Base-by-base conservation (phyloP, 2,797 vertebrate species). In the Sebastolobus altivelis region DNA sequence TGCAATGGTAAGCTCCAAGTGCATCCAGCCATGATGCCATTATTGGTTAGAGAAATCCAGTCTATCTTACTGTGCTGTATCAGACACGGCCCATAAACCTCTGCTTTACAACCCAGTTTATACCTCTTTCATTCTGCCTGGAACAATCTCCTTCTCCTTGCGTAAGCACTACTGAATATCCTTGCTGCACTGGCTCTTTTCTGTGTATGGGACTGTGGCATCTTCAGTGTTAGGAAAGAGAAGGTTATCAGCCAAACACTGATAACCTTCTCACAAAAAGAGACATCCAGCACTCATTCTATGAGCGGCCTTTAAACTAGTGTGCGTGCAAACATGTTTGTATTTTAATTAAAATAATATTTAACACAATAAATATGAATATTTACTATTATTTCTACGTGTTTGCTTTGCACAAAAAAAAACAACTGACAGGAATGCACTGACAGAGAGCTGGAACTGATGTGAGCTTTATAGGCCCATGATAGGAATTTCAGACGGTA, bases 91-190 rank as follows among this genome's bases (percentile, higher is more conserved):
- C 77, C 80, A 93, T 94, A 93, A 94, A 94, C 38, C 61, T 76
- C 71, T 37, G 80, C 80, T 92, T 94, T 92, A 92, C 86, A 83
- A 72, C 91, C 78, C 63, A 71, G 67, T 93, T 94, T 85, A 92
- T 82, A 85, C 77, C 70, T 63, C 80, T 81, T 88, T 88, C 70
- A 65, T 75, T 84, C 72, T 62, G 38, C 82, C 79, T 76, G 38
- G 52, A 82, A 87, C 37, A 56, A 77, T 88, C 49, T 75, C 74
- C 74, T 87, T 86, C 75, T 35, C 65, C 65, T 87, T 89, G 63
- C 49, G 29, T 79, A 86, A 90, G 84, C 85, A 87, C 66, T 76
- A 71, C 52, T 74, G 65, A 82, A 62, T 13, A 79, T 38, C 43
- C 27, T 56, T 33, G 43, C 60, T 38, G 65, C 70, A 71, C 31